These are phyloP conservation scores for Etheostoma perlongum DNA, from an alignment of 2,797 vertebrate species.

Conservation along the genomic window DNA sequence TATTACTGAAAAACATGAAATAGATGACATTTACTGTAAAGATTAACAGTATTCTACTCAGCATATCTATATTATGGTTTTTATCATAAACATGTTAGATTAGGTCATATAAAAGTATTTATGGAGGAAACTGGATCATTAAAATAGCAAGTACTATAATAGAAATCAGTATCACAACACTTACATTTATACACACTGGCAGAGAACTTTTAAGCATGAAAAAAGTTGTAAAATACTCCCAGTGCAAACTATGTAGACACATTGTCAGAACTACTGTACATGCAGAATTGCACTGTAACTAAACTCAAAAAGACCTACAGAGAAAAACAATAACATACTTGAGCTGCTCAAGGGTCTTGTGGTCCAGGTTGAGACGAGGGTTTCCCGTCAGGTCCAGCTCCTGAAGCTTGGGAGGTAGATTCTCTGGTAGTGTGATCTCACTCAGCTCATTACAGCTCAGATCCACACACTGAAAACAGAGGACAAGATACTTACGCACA, in stretches of 20 bases:
- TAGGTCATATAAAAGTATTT: background rate
- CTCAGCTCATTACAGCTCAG: constrained; percentile 97
- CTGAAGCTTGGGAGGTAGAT: constrained; percentile 95
- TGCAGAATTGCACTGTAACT: background rate
- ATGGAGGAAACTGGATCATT: background rate
- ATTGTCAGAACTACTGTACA: too few species aligned
- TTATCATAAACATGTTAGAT: background rate
- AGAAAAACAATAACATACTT: constrained; percentile 86
- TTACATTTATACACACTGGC: background rate
- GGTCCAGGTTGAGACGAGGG: constrained; percentile 93
- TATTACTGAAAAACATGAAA: constrained; percentile 88
- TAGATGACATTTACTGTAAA: constrained; percentile 26
- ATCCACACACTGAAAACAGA: constrained; percentile 90
- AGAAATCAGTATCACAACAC: background rate
- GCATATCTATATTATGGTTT: background rate
- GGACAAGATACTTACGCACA: constrained; percentile 36
- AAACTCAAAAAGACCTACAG: constrained; percentile 6
- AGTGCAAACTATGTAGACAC: background rate
- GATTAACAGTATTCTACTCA: background rate
- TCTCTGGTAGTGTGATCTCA: constrained; percentile 94
- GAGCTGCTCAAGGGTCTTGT: constrained; percentile 95
- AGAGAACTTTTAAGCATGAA: background rate
- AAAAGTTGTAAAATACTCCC: background rate
- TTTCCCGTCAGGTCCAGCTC: constrained; percentile 98
- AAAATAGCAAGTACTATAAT: background rate